Base-by-base conservation (phyloP, 2,888 invertebrate species). In the Netelia inedita region DNA sequence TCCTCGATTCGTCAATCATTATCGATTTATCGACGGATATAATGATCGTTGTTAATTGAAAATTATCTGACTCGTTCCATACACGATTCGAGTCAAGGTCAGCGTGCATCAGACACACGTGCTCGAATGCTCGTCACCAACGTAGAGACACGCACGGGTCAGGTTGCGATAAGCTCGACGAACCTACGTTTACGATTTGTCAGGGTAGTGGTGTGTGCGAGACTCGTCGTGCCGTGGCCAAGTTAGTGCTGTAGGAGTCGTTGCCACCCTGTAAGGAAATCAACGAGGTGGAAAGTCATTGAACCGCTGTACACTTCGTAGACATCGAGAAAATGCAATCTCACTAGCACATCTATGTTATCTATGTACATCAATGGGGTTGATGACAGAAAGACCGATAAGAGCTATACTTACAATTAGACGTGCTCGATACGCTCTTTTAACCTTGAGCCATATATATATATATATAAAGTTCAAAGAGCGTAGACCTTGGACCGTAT, bases 251-350 rank as follows among this genome's bases (percentile, higher is more conserved):
- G n/a, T 66, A 83, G 79, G 86, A 87, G 75, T 87, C 87, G 85
- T 88, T 86, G 86, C 74, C 83, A 85, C 76, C 59, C 72, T 73
- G 72, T 73, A 75, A 80, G 81, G 73, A 84, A 82, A 61, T 69
- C 86, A 83, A 79, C 83, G 84, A 86, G 83, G 79, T 86, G 86
- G 83, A 87, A 85, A 87, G 85, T 87, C 82, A 84, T 87, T 86
- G 82, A 86, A 83, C 82, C 83, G 65, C 43, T 73, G 43, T 61
- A 21, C 73, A 73, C 63, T 72, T 65, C 68, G 75, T 59, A 50
- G 23, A 53, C 57, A 53, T 53, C 63, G 59, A 61, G 43, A 6
- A 35, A 35, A 14, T 57, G 28, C 19, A n/a, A n/a, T 61, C 43
- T 3, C 19, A 41, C 46, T 46, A 46, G 2, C 10, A 46, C 14